Conservation (phyloP, 2,888 invertebrate genomes). For the Pterobdella sp. region DNA sequence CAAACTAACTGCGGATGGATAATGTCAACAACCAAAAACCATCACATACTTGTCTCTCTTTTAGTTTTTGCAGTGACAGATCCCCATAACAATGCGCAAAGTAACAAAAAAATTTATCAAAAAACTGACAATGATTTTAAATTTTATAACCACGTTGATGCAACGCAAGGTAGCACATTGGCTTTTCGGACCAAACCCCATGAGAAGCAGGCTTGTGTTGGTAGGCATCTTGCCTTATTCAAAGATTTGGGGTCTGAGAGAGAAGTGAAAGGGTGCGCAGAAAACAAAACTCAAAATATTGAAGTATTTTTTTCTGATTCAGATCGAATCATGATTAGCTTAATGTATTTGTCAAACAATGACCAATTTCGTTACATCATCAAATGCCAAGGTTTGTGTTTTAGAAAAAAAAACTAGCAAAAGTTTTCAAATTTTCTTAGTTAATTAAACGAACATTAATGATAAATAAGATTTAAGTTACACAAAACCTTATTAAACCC, state of each 20-base stretch:
- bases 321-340: conserved; percentile 16
- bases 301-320: conserved; percentile 28
- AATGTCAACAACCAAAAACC: conserved; percentile 1
- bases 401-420: too few species aligned
- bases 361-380: conserved; percentile 18
- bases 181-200: neutral
- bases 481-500: too few species aligned
- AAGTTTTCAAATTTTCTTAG: too few species aligned
- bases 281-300: neutral
- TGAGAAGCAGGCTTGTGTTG: neutral
- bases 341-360: neutral
- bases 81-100: neutral
- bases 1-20: conserved; percentile 13
- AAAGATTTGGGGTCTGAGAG: neutral
- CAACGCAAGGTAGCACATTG: neutral
- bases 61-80: neutral
- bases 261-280: neutral
- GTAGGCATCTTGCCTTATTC: neutral
- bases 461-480: too few species aligned
- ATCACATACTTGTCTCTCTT: conserved; percentile 8
- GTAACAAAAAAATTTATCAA: neutral
- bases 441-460: too few species aligned
- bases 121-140: too few species aligned
- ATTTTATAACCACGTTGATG: neutral
- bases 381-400: conserved; percentile 28